Evolutionary conservation across 1,140 invertebrate genomes (phyloP).

Genomic region (Philotrypesis tridentata): DNA sequence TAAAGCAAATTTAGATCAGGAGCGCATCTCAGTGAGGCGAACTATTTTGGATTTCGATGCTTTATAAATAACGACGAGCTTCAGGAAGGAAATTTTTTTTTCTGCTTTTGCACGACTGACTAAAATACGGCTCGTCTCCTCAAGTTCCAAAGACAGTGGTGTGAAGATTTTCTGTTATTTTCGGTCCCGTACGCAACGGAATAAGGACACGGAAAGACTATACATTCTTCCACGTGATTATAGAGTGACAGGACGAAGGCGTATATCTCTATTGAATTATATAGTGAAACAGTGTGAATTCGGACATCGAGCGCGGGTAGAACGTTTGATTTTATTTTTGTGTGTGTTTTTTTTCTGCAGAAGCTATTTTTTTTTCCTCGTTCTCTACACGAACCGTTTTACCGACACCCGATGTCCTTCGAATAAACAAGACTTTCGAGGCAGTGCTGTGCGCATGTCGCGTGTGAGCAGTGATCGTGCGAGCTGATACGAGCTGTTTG

Average conservation of each 20-base stretch:
- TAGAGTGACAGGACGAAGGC: constrained; percentile 22
- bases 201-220: constrained; percentile 8
- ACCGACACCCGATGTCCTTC: constrained; percentile 33
- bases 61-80: constrained; percentile 23
- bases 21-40: neutral
- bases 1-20: constrained; percentile 22
- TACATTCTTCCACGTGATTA: constrained; percentile 44
- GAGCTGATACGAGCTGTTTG: constrained; percentile 60
- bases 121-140: neutral
- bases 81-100: constrained; percentile 17
- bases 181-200: constrained; percentile 5
- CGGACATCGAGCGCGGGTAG: constrained; percentile 33
- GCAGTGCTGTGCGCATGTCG: constrained; percentile 57
- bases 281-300: constrained; percentile 36
- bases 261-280: constrained; percentile 8
- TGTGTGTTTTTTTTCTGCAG: neutral
- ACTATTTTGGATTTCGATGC: neutral
- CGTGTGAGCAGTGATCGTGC: constrained; percentile 60
- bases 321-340: too few species aligned
- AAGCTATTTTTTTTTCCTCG: neutral
- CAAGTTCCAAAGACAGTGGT: constrained; percentile 43
- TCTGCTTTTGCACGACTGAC: constrained; percentile 32
- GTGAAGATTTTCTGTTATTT: constrained; percentile 29
- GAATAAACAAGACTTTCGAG: constrained; percentile 19
- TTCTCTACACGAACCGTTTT: neutral